Evolutionary conservation across 2,113 vertebrate genomes (phyloP).

Genomic region (Melanerpes formicivorus): DNA sequence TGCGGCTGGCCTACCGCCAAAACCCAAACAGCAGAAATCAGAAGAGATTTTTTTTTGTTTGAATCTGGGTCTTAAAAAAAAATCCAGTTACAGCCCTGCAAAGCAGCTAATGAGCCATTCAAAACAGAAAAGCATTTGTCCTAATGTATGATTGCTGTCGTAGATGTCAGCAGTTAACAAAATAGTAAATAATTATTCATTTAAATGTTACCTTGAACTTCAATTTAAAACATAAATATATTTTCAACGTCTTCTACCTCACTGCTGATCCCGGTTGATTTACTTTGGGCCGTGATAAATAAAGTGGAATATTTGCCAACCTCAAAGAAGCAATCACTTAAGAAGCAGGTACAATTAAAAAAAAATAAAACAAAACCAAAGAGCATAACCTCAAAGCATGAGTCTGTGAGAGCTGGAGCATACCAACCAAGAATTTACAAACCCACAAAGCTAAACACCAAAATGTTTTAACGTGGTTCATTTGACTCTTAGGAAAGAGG

Average conservation of each 20-base stretch:
- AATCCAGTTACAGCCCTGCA: slow-evolving; percentile 60
- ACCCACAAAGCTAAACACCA: background rate
- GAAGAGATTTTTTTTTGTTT: slow-evolving; percentile 67
- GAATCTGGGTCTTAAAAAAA: slow-evolving; percentile 74
- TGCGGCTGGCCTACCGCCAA: slow-evolving; percentile 87
- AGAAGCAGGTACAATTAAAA: background rate
- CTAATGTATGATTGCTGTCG: slow-evolving; percentile 70
- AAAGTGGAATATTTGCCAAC: slow-evolving; percentile 39
- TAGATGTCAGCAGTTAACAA: slow-evolving; percentile 72
- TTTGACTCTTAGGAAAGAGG: background rate
- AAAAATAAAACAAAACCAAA: background rate
- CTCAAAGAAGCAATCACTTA: slow-evolving; percentile 27
- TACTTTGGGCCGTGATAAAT: slow-evolving; percentile 33
- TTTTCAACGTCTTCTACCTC: slow-evolving; percentile 50
- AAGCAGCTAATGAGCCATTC: slow-evolving; percentile 78
- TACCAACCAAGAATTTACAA: background rate
- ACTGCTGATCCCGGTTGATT: slow-evolving; percentile 32
- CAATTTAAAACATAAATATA: slow-evolving; percentile 64
- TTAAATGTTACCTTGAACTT: slow-evolving; percentile 76
- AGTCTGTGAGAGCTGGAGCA: background rate
- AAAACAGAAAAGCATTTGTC: slow-evolving; percentile 75
- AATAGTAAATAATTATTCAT: slow-evolving; percentile 81
- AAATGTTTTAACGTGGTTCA: background rate
- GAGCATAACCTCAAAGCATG: background rate
- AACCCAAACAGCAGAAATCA: slow-evolving; percentile 76